A percentile compares a stretch with the other conserved stretches of the same genome.
These are phyloP conservation scores for Prunella fulvescens DNA, from an alignment of 2,113 vertebrate genomes.

Conservation along the genomic window DNA sequence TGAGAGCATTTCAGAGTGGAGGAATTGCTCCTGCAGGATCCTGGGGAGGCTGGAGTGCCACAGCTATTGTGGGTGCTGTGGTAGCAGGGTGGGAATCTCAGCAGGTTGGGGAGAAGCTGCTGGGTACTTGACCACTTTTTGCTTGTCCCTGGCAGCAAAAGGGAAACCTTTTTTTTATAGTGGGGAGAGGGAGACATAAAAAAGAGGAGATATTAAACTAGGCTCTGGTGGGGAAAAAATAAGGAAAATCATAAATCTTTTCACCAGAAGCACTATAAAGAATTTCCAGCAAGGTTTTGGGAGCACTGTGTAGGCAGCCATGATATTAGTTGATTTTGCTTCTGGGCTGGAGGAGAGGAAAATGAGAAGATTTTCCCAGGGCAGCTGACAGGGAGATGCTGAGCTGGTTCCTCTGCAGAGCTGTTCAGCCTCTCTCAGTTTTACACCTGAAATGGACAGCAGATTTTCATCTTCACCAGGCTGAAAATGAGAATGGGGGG, in stretches of 20 bases:
- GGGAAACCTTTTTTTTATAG: background rate
- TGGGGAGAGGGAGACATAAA: background rate
- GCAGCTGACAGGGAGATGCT: background rate
- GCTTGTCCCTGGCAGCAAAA: background rate
- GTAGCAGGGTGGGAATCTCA: background rate
- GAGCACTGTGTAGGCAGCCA: background rate
- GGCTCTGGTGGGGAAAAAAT: background rate
- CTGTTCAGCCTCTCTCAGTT: background rate
- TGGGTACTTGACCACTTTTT: background rate
- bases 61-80: rapidly evolving
- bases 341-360: background rate
- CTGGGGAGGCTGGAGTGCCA: background rate
- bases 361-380: background rate
- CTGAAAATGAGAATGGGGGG: background rate
- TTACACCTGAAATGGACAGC: background rate
- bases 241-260: background rate
- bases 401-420: background rate
- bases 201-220: background rate
- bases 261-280: background rate
- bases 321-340: background rate
- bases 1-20: background rate
- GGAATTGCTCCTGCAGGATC: background rate
- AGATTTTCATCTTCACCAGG: background rate
- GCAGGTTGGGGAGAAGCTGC: background rate
- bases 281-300: background rate